Evolutionary conservation across 1,140 invertebrate genomes (phyloP), one percentile per base, ranked within the genome.

Genomic region (Sinonovacula constricta): DNA sequence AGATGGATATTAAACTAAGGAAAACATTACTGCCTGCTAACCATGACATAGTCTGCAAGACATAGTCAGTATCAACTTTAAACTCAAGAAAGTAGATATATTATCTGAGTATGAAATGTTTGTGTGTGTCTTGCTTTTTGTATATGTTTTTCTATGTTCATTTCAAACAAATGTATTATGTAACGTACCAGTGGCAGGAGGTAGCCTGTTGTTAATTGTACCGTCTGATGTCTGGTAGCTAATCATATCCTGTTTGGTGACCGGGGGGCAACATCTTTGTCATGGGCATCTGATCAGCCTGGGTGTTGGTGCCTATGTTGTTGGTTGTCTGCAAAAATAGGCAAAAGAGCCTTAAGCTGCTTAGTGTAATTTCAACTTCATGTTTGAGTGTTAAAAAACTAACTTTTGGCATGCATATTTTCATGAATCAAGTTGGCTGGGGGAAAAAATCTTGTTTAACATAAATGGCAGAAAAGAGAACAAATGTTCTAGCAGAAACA

Each of bases 201-300:
- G 87, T 36, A 88, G 75, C 67, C 82, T 82, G 81, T 84, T 89
- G 79, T 82, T 88, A 15, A 89, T 86, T 28, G 81, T 79, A 2
- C 88, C 88, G 60, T 89, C 88, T 28, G 88, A 81, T 34, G 79
- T 74, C 80, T 89, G 88, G 80, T 89, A 89, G 62, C 84, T 89
- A 45, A 89, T 89, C 88, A 89, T 89, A 67, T 88, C 84, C 53
- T 85, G 84, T 70, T 89, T 89, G 24, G 86, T 86, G 3, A 88
- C 79, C 39, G 7, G 39, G 2, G 66, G 68, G 28, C 79, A 68
- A 75, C 66, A 51, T 56, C 54, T 72, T 67, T 18, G 81, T 59
- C 51, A 84, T 59, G 10, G 76, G 51, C 5, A 72, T 49, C 34
- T 72, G 81, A 34, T 86, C 85, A 54, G 74, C 51, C 36, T 60